These are phyloP conservation scores for Chironomus tepperi DNA, from an alignment of 1,140 invertebrate species.

Conservation along the genomic window DNA sequence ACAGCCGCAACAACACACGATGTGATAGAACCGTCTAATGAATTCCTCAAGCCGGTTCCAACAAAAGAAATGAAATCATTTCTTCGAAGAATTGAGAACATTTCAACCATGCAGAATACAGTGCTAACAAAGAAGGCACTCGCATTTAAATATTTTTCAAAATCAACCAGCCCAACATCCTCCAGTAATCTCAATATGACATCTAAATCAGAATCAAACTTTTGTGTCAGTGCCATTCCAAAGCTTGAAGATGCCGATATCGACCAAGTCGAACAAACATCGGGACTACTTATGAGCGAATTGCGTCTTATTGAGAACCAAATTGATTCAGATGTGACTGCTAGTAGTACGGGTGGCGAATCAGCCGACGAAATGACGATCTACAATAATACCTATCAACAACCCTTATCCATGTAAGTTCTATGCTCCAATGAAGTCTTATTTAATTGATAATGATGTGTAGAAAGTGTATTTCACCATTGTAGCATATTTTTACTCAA, in stretches of 20 bases:
- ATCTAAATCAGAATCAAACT: slow-evolving; percentile 36
- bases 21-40: slow-evolving; percentile 27
- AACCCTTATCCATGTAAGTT: slow-evolving; percentile 68
- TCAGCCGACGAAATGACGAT: slow-evolving; percentile 82
- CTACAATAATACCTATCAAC: slow-evolving; percentile 67
- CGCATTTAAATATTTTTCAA: slow-evolving; percentile 37
- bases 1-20: not conserved
- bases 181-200: slow-evolving; percentile 31
- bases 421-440: slow-evolving; percentile 16
- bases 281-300: slow-evolving; percentile 59
- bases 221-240: slow-evolving; percentile 44
- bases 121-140: slow-evolving; percentile 27
- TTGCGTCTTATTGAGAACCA: slow-evolving; percentile 59
- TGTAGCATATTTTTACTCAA: no score
- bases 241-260: slow-evolving; percentile 43
- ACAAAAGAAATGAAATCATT: slow-evolving; percentile 34
- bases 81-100: slow-evolving; percentile 33
- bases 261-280: slow-evolving; percentile 50
- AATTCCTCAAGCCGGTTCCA: slow-evolving; percentile 32
- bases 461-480: no score
- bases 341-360: slow-evolving; percentile 86
- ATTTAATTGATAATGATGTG: not conserved
- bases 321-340: slow-evolving; percentile 87
- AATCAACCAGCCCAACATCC: slow-evolving; percentile 42
- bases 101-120: slow-evolving; percentile 32